Percentiles rank a stretch among this genome's conserved stretches.
Conservation (phyloP, 1,140 invertebrate genomes). For the Phenacoccus solenopsis region DNA sequence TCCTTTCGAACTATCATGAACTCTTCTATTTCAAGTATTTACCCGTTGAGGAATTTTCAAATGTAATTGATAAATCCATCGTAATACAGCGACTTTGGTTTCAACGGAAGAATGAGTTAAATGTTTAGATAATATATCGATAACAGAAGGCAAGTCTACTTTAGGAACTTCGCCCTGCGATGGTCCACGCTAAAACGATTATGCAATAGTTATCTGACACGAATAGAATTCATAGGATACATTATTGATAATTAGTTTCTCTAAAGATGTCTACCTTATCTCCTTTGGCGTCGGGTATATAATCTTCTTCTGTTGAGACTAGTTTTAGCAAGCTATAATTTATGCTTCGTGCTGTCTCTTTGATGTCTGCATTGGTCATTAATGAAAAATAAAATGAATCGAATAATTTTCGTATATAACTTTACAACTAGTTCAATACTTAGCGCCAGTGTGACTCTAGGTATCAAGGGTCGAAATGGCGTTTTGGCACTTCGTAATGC, state of each 20-base stretch:
- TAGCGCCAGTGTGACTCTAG: too few relatives aligned
- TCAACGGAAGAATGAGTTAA: conserved; percentile 75
- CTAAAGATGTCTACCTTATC: conserved; percentile 7
- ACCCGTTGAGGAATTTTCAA: conserved; percentile 55
- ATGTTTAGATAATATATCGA: conserved; percentile 72
- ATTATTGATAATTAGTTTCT: background rate
- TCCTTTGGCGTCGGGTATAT: conserved; percentile 21
- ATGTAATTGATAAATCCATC: conserved; percentile 88
- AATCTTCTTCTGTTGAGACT: conserved; percentile 42
- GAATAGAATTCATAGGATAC: background rate
- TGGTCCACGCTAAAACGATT: conserved; percentile 19
- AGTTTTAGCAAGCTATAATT: conserved; percentile 74
- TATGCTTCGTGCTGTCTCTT: conserved; percentile 74
- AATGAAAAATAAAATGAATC: too few relatives aligned
- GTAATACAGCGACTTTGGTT: conserved; percentile 83
- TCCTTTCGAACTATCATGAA: too few relatives aligned
- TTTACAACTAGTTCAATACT: too few relatives aligned
- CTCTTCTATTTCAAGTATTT: conserved; percentile 24
- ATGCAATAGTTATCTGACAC: conserved; percentile 28
- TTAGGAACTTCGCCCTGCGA: conserved; percentile 25
- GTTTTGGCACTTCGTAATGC: too few relatives aligned
- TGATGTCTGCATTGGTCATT: conserved; percentile 53
- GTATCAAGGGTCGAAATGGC: too few relatives aligned
- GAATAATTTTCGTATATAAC: too few relatives aligned
- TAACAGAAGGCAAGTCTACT: conserved; percentile 63